Conservation (phyloP, 92 coral and sea anemone genomes). For the Porites evermanni region DNA sequence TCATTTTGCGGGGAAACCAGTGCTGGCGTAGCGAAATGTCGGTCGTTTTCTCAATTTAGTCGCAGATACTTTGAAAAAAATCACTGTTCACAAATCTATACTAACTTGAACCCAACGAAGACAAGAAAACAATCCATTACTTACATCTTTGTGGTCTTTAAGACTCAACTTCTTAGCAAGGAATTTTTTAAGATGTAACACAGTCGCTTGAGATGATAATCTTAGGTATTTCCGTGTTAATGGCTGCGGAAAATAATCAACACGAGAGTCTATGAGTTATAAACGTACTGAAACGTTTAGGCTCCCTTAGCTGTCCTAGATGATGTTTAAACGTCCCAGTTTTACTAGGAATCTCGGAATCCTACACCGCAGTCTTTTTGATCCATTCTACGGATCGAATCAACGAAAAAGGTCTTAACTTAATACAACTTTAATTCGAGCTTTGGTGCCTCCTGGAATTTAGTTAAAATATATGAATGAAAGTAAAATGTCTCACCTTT, state of each 20-base stretch:
- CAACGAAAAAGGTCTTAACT: too few relatives aligned
- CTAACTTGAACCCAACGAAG: not conserved
- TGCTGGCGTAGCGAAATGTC: too few relatives aligned
- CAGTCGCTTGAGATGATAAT: slow-evolving; percentile 96
- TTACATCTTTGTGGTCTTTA: slow-evolving; percentile 86
- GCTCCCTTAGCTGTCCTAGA: too few relatives aligned
- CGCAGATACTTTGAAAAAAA: not conserved
- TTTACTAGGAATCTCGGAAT: too few relatives aligned
- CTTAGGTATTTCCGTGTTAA: slow-evolving; percentile 86
- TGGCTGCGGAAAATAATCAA: slow-evolving; percentile 59
- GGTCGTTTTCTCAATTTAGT: too few relatives aligned
- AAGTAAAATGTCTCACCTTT: slow-evolving; percentile 34
- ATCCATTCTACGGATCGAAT: too few relatives aligned
- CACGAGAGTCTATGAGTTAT: not conserved
- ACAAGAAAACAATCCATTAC: slow-evolving; percentile 12
- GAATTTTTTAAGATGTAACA: slow-evolving; percentile 92
- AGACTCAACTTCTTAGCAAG: slow-evolving; percentile 89
- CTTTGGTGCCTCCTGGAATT: not conserved
- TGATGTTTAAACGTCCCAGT: too few relatives aligned
- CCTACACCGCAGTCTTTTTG: too few relatives aligned
- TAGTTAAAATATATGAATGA: not conserved
- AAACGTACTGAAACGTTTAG: too few relatives aligned
- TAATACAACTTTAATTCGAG: too few relatives aligned
- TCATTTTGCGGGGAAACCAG: too few relatives aligned
- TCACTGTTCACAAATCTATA: not conserved